Percentiles rank a stretch among this genome's conserved stretches.
Evolutionary conservation across 2,888 invertebrate genomes (phyloP).

Genomic region (Lasioglossum calceatum): DNA sequence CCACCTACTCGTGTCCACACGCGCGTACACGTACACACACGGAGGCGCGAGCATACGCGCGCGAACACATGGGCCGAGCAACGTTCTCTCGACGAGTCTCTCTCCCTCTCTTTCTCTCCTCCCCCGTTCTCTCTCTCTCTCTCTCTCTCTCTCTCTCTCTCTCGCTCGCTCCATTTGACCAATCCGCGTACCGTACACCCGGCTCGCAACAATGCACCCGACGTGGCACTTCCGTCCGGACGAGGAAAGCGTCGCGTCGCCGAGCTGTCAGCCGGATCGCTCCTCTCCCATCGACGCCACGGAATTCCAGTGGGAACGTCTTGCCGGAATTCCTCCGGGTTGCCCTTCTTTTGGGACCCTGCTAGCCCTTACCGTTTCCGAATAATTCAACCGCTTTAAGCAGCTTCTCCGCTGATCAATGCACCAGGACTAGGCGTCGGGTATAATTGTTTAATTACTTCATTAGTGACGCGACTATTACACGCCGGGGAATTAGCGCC

Average conservation of each 20-base stretch:
- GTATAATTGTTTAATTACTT: constrained; percentile 18
- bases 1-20: constrained; percentile 64
- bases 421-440: background rate
- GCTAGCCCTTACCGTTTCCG: background rate
- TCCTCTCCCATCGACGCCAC: constrained; percentile 35
- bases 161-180: constrained; percentile 75
- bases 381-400: background rate
- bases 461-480: constrained; percentile 4
- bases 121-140: constrained; percentile 22
- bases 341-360: background rate
- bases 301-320: constrained; percentile 42
- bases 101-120: constrained; percentile 36
- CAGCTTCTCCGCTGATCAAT: background rate
- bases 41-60: constrained; percentile 14
- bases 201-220: constrained; percentile 75
- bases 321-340: constrained; percentile 4
- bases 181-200: constrained; percentile 68
- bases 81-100: constrained; percentile 18
- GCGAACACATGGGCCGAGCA: constrained; percentile 32
- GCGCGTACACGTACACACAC: background rate
- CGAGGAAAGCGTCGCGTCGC: constrained; percentile 65
- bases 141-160: constrained; percentile 64
- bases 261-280: constrained; percentile 37
- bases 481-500: background rate
- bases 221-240: constrained; percentile 79